phyloP scores from a whole-genome alignment of 2,888 invertebrate species.

The Caenorhabditis imperialis region DNA sequence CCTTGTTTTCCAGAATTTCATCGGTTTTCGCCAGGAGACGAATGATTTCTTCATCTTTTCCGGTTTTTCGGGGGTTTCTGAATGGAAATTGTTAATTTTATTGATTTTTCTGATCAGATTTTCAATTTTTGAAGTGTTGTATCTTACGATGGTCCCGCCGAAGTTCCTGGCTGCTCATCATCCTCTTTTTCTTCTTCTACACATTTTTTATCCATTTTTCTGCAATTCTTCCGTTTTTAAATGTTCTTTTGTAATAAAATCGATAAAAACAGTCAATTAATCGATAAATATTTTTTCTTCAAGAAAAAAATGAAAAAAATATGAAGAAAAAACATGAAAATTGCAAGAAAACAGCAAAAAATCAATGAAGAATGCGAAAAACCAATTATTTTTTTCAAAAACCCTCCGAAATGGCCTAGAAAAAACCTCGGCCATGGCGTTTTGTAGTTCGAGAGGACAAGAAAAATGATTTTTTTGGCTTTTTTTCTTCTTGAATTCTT shows the following conservation, averaged over 20 bases:
- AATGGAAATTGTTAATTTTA: not conserved
- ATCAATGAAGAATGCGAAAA: too few species aligned
- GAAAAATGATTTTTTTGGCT: too few species aligned
- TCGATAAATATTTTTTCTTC: too few species aligned
- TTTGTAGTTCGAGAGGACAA: too few species aligned
- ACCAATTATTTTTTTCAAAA: too few species aligned
- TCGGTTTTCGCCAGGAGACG: constrained; percentile 18
- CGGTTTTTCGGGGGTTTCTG: not conserved
- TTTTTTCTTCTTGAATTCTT: too few species aligned
- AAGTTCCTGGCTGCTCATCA: constrained; percentile 16
- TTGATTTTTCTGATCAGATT: not conserved
- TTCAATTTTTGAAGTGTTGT: not conserved
- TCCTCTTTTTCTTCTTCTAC: not conserved
- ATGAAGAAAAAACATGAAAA: constrained; percentile 10
- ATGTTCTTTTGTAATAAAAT: constrained; percentile 1
- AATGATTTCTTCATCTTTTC: constrained; percentile 24
- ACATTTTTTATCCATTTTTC: too few species aligned
- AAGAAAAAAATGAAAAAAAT: constrained; percentile 28
- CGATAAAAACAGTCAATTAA: constrained; percentile 5
- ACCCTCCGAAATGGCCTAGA: too few species aligned
- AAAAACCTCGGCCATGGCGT: too few species aligned
- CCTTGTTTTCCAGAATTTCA: constrained; percentile 42
- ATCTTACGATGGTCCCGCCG: not conserved
- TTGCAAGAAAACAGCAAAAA: not conserved
- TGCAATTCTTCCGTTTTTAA: too few species aligned